Evolutionary conservation across 1,140 invertebrate genomes (phyloP), one percentile per base, ranked within the genome.

Genomic region (Ceratoteleas bidentatus): DNA sequence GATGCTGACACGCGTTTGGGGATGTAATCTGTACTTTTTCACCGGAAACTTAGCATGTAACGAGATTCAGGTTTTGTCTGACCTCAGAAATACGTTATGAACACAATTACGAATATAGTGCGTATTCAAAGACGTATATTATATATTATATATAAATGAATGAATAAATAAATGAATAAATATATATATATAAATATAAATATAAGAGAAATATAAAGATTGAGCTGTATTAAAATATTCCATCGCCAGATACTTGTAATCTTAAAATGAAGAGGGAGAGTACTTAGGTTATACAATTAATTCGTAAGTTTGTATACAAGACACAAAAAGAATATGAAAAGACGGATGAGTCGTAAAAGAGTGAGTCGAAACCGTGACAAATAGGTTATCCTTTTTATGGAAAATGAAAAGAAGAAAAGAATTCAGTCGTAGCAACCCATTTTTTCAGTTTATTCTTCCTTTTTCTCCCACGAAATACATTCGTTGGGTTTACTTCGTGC

Each of bases 271-370:
- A 82, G 50, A 73, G 87, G 85, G 86, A 86, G 88, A 89, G 84
- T 87, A 62, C 58, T 77, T 91, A 90, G 87, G 60, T 83, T 85
- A 85, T 87, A 87, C 83, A 66, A 85, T 86, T 90, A 90, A 88
- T 50, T 45, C 49, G 62, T 90, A 91, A 91, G 87, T 91, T 91
- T 91, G 89, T 91, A 91, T 90, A 91, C 90, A 91, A 90, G 70
- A 86, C n/a, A 87, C 83, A 79, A 80, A 86, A 83, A 85, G 81
- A 79, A 56, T 86, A 87, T 79, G 54, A 60, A 57, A 77, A 68
- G 50, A 9, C 58, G 40, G 43, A 16, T 62, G 62, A 53, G 24
- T 68, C 14, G 52, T 43, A 61, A 61, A 62, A 64, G 76, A 43
- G 38, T 64, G 75, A 50, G 33, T 61, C 43, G 16, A 73, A 56